These are phyloP conservation scores for Crepidodera aurea DNA, from an alignment of 2,888 invertebrate species.

Conservation along the genomic window DNA sequence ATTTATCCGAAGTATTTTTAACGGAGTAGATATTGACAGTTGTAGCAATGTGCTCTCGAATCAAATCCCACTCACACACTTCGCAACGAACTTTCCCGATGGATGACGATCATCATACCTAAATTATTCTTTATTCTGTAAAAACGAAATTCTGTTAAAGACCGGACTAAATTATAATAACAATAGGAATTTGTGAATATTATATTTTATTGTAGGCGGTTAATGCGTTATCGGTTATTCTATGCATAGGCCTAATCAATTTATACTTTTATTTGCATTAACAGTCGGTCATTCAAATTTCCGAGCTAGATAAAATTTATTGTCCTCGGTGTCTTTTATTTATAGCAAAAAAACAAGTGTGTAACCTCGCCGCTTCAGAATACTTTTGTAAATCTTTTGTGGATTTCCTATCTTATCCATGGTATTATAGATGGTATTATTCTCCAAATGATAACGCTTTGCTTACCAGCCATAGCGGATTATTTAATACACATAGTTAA, in stretches of 20 bases:
- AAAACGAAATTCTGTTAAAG: conserved; percentile 27
- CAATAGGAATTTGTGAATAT: neutral
- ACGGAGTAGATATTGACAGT: conserved; percentile 34
- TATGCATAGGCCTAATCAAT: neutral
- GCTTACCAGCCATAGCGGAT: no score
- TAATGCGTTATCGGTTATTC: neutral
- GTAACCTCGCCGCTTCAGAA: no score
- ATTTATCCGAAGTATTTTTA: conserved; percentile 35
- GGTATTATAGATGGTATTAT: no score
- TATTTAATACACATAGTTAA: no score
- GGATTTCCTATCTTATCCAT: no score
- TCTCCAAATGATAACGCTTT: no score
- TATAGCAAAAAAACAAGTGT: no score
- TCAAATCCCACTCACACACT: conserved; percentile 26
- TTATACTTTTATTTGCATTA: neutral
- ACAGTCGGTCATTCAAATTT: no score
- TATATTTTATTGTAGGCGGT: neutral
- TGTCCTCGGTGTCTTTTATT: no score
- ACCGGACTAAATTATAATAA: neutral
- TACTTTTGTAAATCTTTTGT: no score
- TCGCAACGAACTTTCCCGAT: conserved; percentile 38
- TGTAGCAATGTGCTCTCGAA: conserved; percentile 28
- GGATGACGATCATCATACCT: conserved; percentile 30
- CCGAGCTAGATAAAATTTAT: no score
- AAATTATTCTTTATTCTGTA: conserved; percentile 30